Base-by-base conservation (phyloP, 2,888 invertebrate genomes). In the Embidobia sp. region DNA sequence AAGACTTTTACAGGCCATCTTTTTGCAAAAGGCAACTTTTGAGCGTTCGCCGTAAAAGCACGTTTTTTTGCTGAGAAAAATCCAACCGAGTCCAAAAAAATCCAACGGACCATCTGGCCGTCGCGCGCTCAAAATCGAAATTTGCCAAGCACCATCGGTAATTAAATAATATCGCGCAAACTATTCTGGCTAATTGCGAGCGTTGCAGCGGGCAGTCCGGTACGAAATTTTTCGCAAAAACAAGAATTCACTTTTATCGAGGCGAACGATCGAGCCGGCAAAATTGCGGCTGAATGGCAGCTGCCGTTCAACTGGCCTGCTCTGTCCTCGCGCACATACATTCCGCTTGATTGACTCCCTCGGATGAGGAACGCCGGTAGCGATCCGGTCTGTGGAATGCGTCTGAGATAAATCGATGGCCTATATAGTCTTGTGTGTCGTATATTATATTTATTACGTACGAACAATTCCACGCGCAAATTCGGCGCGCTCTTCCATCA, bases 311-410 rank as follows among this genome's bases (percentile, higher is more conserved):
- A 81, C 82, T 82, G 69, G 84, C 80, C 79, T 80, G 82, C 78
- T 82, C 64, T 81, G 82, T 84, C 85, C 85, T 57, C 67, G 67
- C 63, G 35, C 72, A 63, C 77, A 77, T 73, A 73, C 70, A 79
- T 79, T 86, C 85, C 85, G 80, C 84, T 82, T 85, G 83, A 82
- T 86, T 80, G 82, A 82, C 76, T 84, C 80, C 81, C 79, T 79
- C 79, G 81, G 69, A 79, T 80, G 69, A 80, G 66, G 78, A 75
- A 76, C 78, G 74, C 74, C 78, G 79, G 77, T 81, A 79, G 83
- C 75, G 74, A 78, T 64, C 69, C 77, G 77, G 80, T 72, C 78
- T 73, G 63, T 80, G 80, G 82, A 84, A 85, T 82, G 82, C 70
- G 72, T 76, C 64, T 57, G 70, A 78, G 83, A 83, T 82, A 79